Base-by-base conservation (phyloP, 2,888 invertebrate genomes). In the Heterodera filipjevi region DNA sequence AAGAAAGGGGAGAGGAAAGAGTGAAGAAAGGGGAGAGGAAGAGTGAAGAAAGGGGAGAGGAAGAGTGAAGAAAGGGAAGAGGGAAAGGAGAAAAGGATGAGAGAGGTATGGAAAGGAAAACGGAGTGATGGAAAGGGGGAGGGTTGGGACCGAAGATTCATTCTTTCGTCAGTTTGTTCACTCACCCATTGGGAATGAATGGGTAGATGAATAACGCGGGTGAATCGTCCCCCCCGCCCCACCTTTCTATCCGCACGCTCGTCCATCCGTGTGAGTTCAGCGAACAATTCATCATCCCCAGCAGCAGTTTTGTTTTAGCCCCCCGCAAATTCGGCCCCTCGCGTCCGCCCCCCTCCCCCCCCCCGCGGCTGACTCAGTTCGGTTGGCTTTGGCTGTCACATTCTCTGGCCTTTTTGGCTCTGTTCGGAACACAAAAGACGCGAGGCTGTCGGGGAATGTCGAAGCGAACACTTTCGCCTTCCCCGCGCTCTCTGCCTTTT, bases 271-370 rank as follows among this genome's bases (percentile, higher is more conserved):
- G 53, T 14, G 53, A 59, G 53, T 59, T 59, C 53, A 59, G 53
- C 53, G 53, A 59, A 59, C 53, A 59, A n/a, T 59, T 59, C 53
- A n/a, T n/a, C n/a, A n/a, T n/a, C n/a, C n/a, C n/a, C n/a, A 59
- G 53, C 53, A 59, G 53, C 53, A 22, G 19, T 22, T 59, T n/a
- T 59, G 22, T 59, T 22, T 59, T n/a, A 8, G 49, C 49, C 49
- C 49, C n/a, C 49, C 49, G 49, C n/a, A 59, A 59, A 59, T 59
- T 59, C 49, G 49, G 49, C 16, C 49, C 49, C 16, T 49, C 49
- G 49, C 49, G 49, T 49, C 49, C 49, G 49, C 19, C 49, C n/a
- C n/a, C n/a, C n/a, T n/a, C n/a, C n/a, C n/a, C n/a, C 53, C 53
- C 53, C n/a, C 53, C 19, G 53, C 19, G 53, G 53, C 53, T 59